These are phyloP conservation scores for Gopherus flavomarginatus DNA, from an alignment of 2,113 vertebrate genomes.

Conservation along the genomic window DNA sequence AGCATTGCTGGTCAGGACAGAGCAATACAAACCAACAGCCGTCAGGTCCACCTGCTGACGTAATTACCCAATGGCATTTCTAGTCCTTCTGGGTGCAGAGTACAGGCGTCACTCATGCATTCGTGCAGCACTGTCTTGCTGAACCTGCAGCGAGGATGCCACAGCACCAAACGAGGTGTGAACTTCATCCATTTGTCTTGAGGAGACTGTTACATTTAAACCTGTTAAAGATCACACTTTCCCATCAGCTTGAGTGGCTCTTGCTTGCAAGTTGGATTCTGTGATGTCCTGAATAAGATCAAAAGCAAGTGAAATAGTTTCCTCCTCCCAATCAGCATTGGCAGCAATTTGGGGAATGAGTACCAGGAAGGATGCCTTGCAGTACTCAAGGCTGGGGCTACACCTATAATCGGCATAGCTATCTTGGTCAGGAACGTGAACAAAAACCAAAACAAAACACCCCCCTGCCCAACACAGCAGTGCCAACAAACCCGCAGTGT, in stretches of 20 bases:
- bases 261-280: too few species aligned
- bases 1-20: neutral
- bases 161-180: neutral
- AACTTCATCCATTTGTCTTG: neutral
- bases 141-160: neutral
- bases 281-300: too few species aligned
- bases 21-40: neutral
- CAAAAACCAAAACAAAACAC: neutral
- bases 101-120: too few species aligned
- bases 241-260: neutral
- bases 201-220: neutral
- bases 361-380: accelerated
- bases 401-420: neutral
- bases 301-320: accelerated
- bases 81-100: neutral
- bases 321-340: neutral
- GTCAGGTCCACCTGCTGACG: neutral
- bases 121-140: neutral
- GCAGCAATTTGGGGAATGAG: neutral
- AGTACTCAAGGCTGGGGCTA: neutral
- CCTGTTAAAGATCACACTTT: neutral
- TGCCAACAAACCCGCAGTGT: neutral
- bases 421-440: neutral
- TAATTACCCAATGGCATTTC: neutral
- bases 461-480: neutral